A percentile compares a stretch with the other conserved stretches of the same genome.
Evolutionary conservation across 1,140 invertebrate genomes (phyloP).

Genomic region (Nasonia longicornis): DNA sequence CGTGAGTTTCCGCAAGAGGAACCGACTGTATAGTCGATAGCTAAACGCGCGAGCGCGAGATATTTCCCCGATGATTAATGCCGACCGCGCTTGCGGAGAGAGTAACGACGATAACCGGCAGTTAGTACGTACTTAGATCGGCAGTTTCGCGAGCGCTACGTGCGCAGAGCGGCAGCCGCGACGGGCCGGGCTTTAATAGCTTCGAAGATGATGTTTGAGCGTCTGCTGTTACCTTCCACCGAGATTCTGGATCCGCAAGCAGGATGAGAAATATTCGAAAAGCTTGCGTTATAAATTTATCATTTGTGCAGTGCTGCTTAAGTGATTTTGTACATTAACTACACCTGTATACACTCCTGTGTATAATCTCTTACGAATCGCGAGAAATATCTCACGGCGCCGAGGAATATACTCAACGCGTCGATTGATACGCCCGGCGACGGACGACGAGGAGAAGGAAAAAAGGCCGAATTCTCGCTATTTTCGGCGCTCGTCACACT

Average conservation of each 20-base stretch:
- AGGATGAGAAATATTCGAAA: background rate
- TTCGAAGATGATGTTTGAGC: background rate
- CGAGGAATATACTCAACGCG: too few species aligned
- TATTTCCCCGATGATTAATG: slow-evolving; percentile 28
- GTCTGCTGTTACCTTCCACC: background rate
- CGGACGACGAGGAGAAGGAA: background rate
- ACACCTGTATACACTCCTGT: background rate
- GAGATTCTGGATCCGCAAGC: background rate
- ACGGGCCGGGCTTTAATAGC: background rate
- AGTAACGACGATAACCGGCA: slow-evolving; percentile 51
- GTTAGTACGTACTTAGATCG: slow-evolving; percentile 57
- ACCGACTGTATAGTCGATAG: background rate
- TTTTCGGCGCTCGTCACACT: slow-evolving; percentile 55
- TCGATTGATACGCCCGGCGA: background rate
- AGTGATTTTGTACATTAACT: background rate
- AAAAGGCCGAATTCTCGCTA: slow-evolving; percentile 7
- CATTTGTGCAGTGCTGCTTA: background rate
- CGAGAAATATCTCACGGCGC: background rate
- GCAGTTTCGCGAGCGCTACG: slow-evolving; percentile 9
- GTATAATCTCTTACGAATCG: too few species aligned
- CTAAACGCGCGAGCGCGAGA: background rate
- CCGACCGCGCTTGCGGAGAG: background rate
- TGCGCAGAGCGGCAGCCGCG: background rate
- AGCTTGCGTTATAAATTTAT: slow-evolving; percentile 7
- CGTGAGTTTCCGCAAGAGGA: background rate